A percentile compares a stretch with the other conserved stretches of the same genome.
Evolutionary conservation across 2,888 invertebrate genomes (phyloP).

Genomic region (Ochropacha duplaris): DNA sequence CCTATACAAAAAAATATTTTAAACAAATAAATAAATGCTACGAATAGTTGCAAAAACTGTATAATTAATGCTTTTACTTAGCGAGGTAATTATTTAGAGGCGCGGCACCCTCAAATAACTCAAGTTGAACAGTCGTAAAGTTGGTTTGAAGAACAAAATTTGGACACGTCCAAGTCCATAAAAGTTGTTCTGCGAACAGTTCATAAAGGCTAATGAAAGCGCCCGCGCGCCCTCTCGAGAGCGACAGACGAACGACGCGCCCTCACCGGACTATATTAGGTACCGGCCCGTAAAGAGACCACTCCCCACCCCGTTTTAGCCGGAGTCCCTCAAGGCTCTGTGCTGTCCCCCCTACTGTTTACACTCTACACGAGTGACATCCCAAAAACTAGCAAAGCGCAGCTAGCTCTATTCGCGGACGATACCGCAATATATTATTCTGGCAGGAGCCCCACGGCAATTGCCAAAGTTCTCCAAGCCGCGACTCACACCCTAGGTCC

Average conservation of each 20-base stretch:
- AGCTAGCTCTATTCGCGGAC: too few relatives aligned
- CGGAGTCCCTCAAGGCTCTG: too few relatives aligned
- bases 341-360: too few relatives aligned
- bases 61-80: not conserved
- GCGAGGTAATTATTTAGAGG: not conserved
- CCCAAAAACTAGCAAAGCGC: too few relatives aligned
- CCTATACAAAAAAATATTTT: not conserved
- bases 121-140: not conserved
- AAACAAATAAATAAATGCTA: not conserved
- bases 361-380: too few relatives aligned
- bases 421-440: too few relatives aligned
- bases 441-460: too few relatives aligned
- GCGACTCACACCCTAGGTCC: too few relatives aligned
- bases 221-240: not conserved
- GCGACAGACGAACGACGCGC: not conserved
- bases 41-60: too few relatives aligned
- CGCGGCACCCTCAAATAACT: not conserved
- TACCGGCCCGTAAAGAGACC: not conserved
- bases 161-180: conserved; percentile 1
- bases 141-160: not conserved
- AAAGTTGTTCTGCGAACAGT: not conserved
- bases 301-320: too few relatives aligned
- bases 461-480: too few relatives aligned
- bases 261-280: not conserved
- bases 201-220: not conserved